phyloP scores from a whole-genome alignment of 2,113 vertebrate species.

The Caloenas nicobarica region DNA sequence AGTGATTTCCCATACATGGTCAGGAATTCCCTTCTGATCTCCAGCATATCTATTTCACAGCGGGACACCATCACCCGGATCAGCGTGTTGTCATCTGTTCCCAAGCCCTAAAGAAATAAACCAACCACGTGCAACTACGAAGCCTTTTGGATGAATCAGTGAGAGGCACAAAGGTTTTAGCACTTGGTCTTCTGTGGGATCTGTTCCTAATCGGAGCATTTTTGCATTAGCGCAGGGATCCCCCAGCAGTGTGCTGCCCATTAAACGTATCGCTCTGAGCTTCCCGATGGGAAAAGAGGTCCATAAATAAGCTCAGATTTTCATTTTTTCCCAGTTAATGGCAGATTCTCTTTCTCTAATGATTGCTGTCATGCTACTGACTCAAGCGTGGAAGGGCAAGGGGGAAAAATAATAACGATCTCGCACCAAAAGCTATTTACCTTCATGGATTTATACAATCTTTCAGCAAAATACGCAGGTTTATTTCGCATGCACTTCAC shows the following conservation, averaged over 20 bases:
- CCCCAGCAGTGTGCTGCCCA: background rate
- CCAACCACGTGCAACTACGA: background rate
- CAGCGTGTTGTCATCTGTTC: constrained; percentile 90
- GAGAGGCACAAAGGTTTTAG: background rate
- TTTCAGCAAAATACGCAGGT: constrained; percentile 90
- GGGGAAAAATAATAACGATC: background rate
- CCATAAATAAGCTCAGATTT: background rate
- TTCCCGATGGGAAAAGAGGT: background rate
- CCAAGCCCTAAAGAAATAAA: constrained; percentile 80
- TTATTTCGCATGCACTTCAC: constrained; percentile 87
- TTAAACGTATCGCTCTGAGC: background rate
- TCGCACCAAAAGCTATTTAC: constrained; percentile 71
- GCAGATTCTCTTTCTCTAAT: background rate
- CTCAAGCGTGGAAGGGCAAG: background rate
- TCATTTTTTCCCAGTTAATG: background rate
- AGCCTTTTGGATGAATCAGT: background rate
- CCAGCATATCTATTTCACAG: constrained; percentile 90
- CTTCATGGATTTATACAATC: constrained; percentile 97
- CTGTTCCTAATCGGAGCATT: background rate
- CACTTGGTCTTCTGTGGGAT: background rate
- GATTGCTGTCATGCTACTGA: background rate
- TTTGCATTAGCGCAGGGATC: background rate
- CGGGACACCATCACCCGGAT: constrained; percentile 95
- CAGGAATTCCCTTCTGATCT: constrained; percentile 89
- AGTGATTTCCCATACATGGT: constrained; percentile 91